Evolutionary conservation across 2,888 invertebrate species (phyloP).

Genomic region (Thymelicus acteon): DNA sequence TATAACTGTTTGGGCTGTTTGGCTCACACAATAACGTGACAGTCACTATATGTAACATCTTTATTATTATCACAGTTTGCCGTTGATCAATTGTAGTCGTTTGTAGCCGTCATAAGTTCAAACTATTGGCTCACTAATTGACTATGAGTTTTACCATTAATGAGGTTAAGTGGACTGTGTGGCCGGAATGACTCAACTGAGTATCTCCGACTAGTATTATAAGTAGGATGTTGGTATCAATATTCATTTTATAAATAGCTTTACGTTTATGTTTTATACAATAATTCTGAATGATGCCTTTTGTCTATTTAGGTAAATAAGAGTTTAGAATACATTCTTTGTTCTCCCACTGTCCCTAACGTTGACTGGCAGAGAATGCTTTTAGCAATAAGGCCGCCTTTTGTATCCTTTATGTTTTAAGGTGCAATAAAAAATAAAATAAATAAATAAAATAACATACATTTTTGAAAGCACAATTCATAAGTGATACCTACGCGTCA

Average conservation of each 20-base stretch:
- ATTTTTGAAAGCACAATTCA: neutral
- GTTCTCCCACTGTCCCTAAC: too few relatives aligned
- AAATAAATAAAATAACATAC: neutral
- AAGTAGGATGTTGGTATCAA: slow-evolving; percentile 21
- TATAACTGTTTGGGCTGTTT: too few relatives aligned
- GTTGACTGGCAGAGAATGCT: too few relatives aligned
- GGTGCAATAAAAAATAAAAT: too few relatives aligned
- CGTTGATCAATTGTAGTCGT: slow-evolving; percentile 67
- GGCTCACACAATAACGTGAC: slow-evolving; percentile 23
- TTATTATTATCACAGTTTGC: slow-evolving; percentile 56
- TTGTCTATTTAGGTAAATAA: too few relatives aligned
- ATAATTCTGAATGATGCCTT: neutral
- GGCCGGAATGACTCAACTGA: slow-evolving; percentile 52
- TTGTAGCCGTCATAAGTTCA: slow-evolving; percentile 69
- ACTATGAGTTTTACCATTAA: slow-evolving; percentile 71
- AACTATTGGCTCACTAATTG: slow-evolving; percentile 73
- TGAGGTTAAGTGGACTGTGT: slow-evolving; percentile 71
- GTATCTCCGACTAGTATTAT: slow-evolving; percentile 20
- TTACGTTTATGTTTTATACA: neutral
- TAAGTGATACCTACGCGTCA: neutral
- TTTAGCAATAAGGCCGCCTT: too few relatives aligned
- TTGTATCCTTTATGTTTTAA: too few relatives aligned
- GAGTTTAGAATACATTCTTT: too few relatives aligned
- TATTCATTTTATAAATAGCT: slow-evolving; percentile 10
- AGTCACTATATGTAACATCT: slow-evolving; percentile 56